Percentiles rank a stretch among this genome's conserved stretches.
Evolutionary conservation across 2,113 vertebrate genomes (phyloP).

Genomic region (Colinus virginianus): DNA sequence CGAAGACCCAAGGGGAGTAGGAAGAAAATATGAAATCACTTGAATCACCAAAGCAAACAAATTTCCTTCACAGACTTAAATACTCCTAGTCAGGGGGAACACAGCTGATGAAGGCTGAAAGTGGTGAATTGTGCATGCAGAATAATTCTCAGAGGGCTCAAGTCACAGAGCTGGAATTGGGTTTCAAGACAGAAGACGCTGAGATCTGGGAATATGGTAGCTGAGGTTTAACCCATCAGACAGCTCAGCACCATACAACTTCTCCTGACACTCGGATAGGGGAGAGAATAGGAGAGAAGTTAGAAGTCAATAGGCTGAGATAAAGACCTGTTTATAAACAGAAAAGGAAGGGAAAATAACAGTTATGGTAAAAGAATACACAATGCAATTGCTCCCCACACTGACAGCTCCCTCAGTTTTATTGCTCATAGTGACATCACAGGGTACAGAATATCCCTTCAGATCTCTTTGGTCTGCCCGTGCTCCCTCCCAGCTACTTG

Average conservation of each 20-base stretch:
- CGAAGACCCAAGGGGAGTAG: not conserved
- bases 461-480: not conserved
- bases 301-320: not conserved
- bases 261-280: not conserved
- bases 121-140: not conserved
- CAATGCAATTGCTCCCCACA: not conserved
- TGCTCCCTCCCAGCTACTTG: not conserved
- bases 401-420: not conserved
- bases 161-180: not conserved
- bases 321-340: not conserved
- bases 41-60: not conserved
- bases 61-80: not conserved
- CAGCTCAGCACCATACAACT: not conserved
- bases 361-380: not conserved
- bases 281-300: not conserved
- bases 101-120: not conserved
- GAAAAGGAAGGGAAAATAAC: not conserved
- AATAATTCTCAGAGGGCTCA: not conserved
- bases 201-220: not conserved
- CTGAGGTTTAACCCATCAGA: not conserved
- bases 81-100: not conserved
- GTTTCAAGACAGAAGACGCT: not conserved
- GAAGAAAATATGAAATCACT: conserved; percentile 17
- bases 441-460: not conserved
- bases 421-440: not conserved